Evolutionary conservation across 1,140 invertebrate species (phyloP).

Genomic region (Aphis gossypii): DNA sequence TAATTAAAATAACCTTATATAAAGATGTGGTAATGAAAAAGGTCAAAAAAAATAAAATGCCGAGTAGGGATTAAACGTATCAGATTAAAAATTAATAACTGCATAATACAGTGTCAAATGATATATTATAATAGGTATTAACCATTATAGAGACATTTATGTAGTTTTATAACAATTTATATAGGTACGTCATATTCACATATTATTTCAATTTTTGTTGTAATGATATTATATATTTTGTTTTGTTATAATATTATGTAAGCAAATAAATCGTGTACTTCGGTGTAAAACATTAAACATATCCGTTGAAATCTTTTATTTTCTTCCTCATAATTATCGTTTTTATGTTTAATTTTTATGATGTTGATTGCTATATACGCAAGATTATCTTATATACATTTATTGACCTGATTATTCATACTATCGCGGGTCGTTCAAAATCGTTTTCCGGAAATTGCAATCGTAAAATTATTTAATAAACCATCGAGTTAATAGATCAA

Average conservation of each 20-base stretch:
- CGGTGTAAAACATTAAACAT: no score
- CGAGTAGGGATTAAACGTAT: neutral
- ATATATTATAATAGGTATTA: neutral
- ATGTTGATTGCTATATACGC: no score
- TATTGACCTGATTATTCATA: neutral
- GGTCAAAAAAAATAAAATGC: neutral
- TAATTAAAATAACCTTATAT: neutral
- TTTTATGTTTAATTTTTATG: no score
- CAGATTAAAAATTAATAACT: neutral
- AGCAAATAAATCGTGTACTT: no score
- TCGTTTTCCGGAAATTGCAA: neutral
- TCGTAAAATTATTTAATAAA: neutral
- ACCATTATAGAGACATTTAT: no score
- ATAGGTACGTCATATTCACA: no score
- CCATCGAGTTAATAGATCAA: neutral
- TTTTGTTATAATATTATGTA: no score
- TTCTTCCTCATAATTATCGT: no score
- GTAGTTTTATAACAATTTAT: no score
- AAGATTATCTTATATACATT: neutral
- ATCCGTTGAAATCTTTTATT: no score
- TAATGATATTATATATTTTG: no score
- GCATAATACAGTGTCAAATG: neutral
- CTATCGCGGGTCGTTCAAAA: neutral
- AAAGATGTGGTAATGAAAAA: neutral
- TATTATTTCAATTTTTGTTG: no score